These are phyloP conservation scores for Micrasema longulum DNA, from an alignment of 1,140 invertebrate genomes.

Conservation along the genomic window DNA sequence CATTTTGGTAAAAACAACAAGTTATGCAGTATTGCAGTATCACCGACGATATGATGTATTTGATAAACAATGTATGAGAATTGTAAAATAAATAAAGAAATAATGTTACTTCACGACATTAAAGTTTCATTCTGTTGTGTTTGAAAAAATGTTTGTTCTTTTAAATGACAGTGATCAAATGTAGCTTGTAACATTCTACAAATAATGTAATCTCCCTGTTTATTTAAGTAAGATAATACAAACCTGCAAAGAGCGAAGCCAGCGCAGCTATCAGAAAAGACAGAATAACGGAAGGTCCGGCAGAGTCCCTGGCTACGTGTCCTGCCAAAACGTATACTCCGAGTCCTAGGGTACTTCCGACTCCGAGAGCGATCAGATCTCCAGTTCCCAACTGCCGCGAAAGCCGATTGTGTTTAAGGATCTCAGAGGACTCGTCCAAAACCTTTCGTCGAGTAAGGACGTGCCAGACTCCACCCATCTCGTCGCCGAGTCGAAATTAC, in stretches of 20 bases:
- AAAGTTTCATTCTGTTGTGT: no score
- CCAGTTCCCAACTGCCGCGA: slow-evolving; percentile 80
- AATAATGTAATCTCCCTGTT: no score
- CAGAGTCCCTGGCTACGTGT: slow-evolving; percentile 72
- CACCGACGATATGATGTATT: no score
- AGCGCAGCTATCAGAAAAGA: slow-evolving; percentile 77
- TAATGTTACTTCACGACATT: no score
- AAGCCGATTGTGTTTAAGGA: slow-evolving; percentile 71
- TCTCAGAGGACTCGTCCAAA: slow-evolving; percentile 55
- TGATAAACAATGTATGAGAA: no score
- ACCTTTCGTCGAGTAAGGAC: slow-evolving; percentile 61
- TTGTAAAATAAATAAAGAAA: no score
- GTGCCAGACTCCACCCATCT: slow-evolving; percentile 61
- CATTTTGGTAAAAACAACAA: no score
- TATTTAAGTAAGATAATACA: no score
- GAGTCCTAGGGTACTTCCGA: slow-evolving; percentile 77
- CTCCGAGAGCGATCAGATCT: slow-evolving; percentile 81
- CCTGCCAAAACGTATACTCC: slow-evolving; percentile 73
- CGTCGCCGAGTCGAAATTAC: not conserved
- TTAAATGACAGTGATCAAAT: no score
- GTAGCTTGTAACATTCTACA: no score
- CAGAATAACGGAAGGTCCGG: slow-evolving; percentile 75
- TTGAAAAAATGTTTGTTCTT: no score
- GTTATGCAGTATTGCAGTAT: no score
- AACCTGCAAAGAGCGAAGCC: slow-evolving; percentile 78